Conservation (phyloP, 2,797 vertebrate species). For the Heliangelus exortis region DNA sequence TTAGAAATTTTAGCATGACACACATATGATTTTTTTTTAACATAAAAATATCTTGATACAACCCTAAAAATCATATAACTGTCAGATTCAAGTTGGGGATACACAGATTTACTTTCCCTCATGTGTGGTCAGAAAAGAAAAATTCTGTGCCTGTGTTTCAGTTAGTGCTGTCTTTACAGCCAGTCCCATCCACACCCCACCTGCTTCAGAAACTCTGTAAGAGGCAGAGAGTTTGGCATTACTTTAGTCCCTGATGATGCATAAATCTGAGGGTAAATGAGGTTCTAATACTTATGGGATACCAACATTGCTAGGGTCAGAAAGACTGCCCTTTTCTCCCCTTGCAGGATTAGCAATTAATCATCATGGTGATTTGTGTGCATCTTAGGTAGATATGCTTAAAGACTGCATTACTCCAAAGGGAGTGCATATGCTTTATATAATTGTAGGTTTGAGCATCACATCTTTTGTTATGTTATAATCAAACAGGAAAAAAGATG, state of each 20-base stretch:
- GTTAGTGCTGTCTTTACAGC: background rate
- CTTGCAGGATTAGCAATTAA: constrained; percentile 3
- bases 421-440: background rate
- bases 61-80: background rate
- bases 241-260: background rate
- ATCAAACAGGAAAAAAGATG: background rate
- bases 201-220: constrained; percentile 15
- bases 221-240: background rate
- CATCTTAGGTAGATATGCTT: fast-evolving
- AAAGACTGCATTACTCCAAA: background rate
- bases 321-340: background rate
- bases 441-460: background rate
- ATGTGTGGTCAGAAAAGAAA: constrained; percentile 4
- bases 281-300: background rate
- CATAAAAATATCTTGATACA: background rate
- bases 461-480: background rate
- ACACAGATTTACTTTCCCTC: constrained; percentile 50
- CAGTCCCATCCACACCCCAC: background rate
- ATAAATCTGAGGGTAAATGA: background rate
- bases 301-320: background rate
- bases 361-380: background rate
- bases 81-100: constrained; percentile 1
- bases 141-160: constrained; percentile 16
- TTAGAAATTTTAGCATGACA: background rate
- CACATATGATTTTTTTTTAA: background rate